A percentile compares a stretch with the other conserved stretches of the same genome.
These are phyloP conservation scores for Podargus strigoides DNA, from an alignment of 2,797 vertebrate genomes.

Conservation along the genomic window DNA sequence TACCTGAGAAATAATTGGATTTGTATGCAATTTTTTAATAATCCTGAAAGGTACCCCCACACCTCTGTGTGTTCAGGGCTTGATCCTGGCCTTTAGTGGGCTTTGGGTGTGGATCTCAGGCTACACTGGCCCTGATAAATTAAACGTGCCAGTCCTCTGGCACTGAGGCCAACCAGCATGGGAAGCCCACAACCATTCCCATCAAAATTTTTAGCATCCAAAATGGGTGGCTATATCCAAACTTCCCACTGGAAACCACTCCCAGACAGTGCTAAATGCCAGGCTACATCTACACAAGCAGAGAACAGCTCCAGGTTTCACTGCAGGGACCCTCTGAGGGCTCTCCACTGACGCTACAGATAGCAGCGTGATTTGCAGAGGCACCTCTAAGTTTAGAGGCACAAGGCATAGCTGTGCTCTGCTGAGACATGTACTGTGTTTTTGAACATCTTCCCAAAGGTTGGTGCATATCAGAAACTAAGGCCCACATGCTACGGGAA, in stretches of 20 bases:
- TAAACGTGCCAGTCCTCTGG: neutral
- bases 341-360: neutral
- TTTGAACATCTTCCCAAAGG: neutral
- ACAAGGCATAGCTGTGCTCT: neutral
- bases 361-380: neutral
- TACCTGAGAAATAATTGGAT: constrained; percentile 56
- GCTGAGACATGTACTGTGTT: neutral
- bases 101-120: neutral
- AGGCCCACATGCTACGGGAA: neutral
- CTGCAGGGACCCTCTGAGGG: neutral
- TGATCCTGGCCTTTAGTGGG: neutral
- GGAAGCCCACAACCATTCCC: neutral
- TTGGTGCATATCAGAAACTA: neutral
- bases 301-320: neutral
- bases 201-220: neutral
- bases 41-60: neutral
- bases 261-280: neutral
- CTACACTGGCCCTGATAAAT: neutral
- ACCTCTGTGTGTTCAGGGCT: neutral
- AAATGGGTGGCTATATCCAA: neutral
- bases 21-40: constrained; percentile 26
- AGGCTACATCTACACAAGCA: neutral
- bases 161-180: neutral
- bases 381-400: neutral
- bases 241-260: neutral